Base-by-base conservation (phyloP, 2,797 vertebrate genomes). In the Threskiornis aethiopicus region DNA sequence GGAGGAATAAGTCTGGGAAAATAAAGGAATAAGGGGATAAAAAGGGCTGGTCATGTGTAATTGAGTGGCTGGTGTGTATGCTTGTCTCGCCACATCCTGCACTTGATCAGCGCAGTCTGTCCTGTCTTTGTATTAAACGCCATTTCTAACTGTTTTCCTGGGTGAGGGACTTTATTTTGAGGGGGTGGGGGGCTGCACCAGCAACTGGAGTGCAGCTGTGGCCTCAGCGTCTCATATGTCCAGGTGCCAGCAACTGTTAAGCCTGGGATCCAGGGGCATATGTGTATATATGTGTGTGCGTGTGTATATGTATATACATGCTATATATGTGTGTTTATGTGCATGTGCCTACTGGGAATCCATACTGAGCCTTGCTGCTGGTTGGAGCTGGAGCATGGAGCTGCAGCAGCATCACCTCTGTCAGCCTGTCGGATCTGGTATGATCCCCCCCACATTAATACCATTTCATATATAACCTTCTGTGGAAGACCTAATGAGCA, bases 241-340 rank as follows among this genome's bases (percentile, higher is more conserved):
- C 46, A 6, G 15, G 9, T 49, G 17, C 22, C 71, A 88, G 66
- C 52, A n/a, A 41, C 4, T 28, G 77, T 22, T 44, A 28, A 2
- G 46, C 8, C 37, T 19, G 35, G 17, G 51, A 2, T 58, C 15
- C 22, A 47, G 41, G 39, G 5, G 3, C 26, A 13, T 19, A 9
- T 16, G 9, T 39, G 35, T 21, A 9, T 41, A 2, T 10, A 1
- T 15, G 0, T 7, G 1, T 6, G 3, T 6, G 2, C 16, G 1
- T 29, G 4, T 5, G 6, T 14, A 3, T 3, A n/a, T 21, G 4
- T 26, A 20, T 44, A 7, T 25, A 19, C 9, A 7, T 57, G 14
- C 31, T 46, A 26, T 44, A 16, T 4, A 33, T 11, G 8, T 9
- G 8, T 39, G 14, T 25, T 35, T 9, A 0, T 52, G 39, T 35